phyloP scores from a whole-genome alignment of 1,140 invertebrate species.

The Anagrus nilaparvatae region DNA sequence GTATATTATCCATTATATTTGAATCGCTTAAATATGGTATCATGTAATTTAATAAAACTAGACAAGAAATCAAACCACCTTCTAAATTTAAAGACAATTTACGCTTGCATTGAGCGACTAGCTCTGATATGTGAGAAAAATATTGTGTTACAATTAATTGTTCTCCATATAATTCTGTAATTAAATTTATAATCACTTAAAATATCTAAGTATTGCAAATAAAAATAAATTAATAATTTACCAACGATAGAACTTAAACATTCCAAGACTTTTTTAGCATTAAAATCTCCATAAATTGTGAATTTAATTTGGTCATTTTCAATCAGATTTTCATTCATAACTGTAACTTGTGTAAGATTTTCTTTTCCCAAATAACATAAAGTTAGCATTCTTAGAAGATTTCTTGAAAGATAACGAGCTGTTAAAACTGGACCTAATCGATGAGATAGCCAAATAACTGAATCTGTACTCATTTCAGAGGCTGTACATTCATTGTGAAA shows the following conservation, averaged over 20 bases:
- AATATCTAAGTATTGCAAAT: no score
- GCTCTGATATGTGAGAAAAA: constrained; percentile 81
- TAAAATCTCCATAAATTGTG: constrained; percentile 66
- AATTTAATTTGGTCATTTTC: constrained; percentile 40
- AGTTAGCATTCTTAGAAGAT: constrained; percentile 86
- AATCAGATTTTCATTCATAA: constrained; percentile 16
- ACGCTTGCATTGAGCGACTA: constrained; percentile 62
- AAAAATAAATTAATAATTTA: constrained; percentile 28
- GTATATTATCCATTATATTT: constrained; percentile 76
- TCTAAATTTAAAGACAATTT: constrained; percentile 74
- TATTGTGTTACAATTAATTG: constrained; percentile 91
- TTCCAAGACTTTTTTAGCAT: constrained; percentile 74
- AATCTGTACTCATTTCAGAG: constrained; percentile 84
- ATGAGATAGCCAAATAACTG: constrained; percentile 84
- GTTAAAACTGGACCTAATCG: constrained; percentile 90
- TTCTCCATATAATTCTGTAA: constrained; percentile 78
- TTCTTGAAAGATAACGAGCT: constrained; percentile 79
- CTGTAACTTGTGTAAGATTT: constrained; percentile 48
- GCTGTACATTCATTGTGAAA: constrained; percentile 51
- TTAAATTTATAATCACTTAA: no score
- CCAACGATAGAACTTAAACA: constrained; percentile 77
- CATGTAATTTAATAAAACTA: constrained; percentile 70
- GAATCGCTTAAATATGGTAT: constrained; percentile 75
- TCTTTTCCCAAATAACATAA: constrained; percentile 85
- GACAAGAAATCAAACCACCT: constrained; percentile 76